Percentiles rank a stretch among this genome's conserved stretches.
These are phyloP conservation scores for Hemitrygon akajei DNA, from an alignment of 2,797 vertebrate genomes.

Conservation along the genomic window DNA sequence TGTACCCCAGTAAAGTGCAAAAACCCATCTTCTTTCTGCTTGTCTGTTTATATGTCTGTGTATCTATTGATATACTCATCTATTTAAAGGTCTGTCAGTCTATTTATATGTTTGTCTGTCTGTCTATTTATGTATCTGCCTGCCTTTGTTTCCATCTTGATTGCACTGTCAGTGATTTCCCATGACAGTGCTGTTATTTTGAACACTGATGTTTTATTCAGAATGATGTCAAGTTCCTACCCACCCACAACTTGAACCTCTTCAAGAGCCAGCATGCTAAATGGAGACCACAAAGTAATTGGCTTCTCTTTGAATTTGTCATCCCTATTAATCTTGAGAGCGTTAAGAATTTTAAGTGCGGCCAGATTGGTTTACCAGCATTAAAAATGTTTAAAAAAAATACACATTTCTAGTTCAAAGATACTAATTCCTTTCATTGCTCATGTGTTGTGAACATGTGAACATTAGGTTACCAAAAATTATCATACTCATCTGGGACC, in stretches of 20 bases:
- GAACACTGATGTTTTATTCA: neutral
- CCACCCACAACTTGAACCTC: no score
- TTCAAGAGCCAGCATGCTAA: neutral
- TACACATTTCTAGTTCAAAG: neutral
- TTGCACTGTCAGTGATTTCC: neutral
- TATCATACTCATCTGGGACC: neutral
- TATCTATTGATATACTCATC: neutral
- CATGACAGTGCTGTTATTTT: conserved; percentile 10
- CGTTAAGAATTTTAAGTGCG: neutral
- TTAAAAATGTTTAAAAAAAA: neutral
- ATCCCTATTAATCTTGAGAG: neutral
- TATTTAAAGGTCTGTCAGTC: neutral
- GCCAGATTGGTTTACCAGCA: neutral
- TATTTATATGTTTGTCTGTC: neutral
- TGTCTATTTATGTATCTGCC: neutral
- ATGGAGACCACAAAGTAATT: neutral
- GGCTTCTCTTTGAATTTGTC: neutral
- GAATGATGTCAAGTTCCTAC: neutral
- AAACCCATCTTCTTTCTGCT: neutral
- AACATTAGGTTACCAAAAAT: no score
- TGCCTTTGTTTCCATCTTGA: neutral
- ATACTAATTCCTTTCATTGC: neutral
- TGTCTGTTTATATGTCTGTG: conserved; percentile 13
- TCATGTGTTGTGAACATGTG: neutral
- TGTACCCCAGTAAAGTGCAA: neutral